Percentiles rank a stretch among this genome's conserved stretches.
phyloP scores from a whole-genome alignment of 2,113 vertebrate species.

The Edolisoma coerulescens region DNA sequence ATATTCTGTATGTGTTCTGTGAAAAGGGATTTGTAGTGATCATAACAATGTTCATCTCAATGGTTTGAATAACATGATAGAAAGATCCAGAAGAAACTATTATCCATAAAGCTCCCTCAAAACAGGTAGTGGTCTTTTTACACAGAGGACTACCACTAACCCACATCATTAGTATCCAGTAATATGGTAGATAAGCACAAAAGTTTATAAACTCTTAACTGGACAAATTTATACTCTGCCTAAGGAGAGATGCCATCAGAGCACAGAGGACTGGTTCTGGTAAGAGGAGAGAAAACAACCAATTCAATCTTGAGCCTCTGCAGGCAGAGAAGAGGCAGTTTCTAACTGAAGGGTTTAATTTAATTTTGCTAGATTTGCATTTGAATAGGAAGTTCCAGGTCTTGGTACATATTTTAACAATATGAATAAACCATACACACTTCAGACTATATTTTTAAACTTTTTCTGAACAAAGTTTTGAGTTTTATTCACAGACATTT shows the following conservation, averaged over 20 bases:
- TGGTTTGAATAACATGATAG: not conserved
- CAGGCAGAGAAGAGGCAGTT: not conserved
- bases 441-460: not conserved
- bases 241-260: not conserved
- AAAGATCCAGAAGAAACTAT: not conserved
- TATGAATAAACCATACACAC: not conserved
- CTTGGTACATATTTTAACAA: not conserved
- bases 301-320: not conserved
- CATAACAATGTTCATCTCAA: not conserved
- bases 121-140: not conserved
- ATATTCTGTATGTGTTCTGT: constrained; percentile 96
- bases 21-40: not conserved
- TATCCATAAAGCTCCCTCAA: not conserved
- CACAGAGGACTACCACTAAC: not conserved
- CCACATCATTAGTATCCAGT: not conserved
- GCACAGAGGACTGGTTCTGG: not conserved
- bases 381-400: not conserved
- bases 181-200: not conserved
- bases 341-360: not conserved
- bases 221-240: not conserved
- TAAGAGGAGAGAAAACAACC: not conserved
- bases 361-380: not conserved
- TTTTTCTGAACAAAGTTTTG: not conserved
- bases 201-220: not conserved
- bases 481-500: not conserved